A percentile compares a stretch with the other conserved stretches of the same genome.
These are phyloP conservation scores for Pseudopodoces humilis DNA, from an alignment of 2,113 vertebrate genomes.

Conservation along the genomic window DNA sequence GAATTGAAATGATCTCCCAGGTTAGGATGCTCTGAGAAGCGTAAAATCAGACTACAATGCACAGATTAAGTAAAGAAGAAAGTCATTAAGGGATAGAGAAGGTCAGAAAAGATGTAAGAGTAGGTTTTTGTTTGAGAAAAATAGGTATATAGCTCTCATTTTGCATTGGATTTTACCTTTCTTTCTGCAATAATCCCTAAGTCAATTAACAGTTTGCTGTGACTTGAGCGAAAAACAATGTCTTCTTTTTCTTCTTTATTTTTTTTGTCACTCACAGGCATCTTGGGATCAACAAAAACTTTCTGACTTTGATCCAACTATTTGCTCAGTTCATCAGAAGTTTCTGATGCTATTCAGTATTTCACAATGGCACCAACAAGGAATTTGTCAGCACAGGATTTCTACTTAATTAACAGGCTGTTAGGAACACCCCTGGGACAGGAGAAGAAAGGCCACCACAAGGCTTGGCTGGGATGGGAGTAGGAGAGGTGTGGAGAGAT, in stretches of 20 bases:
- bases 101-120: not conserved
- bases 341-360: conserved; percentile 28
- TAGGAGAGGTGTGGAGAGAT: not conserved
- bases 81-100: not conserved
- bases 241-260: not conserved
- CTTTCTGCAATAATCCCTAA: not conserved
- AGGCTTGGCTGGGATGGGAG: not conserved
- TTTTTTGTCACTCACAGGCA: not conserved
- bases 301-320: conserved; percentile 41
- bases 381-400: conserved; percentile 8
- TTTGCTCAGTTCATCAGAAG: conserved; percentile 31
- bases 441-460: not conserved
- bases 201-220: not conserved
- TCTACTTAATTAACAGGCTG: not conserved
- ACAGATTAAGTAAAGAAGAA: not conserved
- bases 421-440: not conserved
- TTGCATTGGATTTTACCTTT: not conserved
- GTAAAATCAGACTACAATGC: not conserved
- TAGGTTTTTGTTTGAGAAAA: not conserved
- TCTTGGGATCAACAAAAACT: conserved; percentile 6
- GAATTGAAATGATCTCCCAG: not conserved
- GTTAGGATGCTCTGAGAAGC: not conserved
- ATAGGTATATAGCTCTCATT: not conserved
- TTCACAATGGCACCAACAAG: conserved; percentile 15
- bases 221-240: not conserved